phyloP scores from a whole-genome alignment of 2,113 vertebrate species.

The Cheilinus undulatus region DNA sequence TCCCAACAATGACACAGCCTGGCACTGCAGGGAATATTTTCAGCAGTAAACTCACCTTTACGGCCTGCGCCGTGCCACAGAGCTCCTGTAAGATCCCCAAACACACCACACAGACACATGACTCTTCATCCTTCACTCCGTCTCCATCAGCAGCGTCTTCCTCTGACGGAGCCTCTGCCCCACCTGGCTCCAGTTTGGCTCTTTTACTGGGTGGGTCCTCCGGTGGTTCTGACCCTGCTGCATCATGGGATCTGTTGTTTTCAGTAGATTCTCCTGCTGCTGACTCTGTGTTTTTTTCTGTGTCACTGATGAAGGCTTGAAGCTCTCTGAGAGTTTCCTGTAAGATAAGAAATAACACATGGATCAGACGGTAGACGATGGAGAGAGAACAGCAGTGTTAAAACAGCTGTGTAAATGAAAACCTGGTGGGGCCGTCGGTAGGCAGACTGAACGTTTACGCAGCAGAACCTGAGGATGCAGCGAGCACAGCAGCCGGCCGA shows the following conservation, averaged over 20 bases:
- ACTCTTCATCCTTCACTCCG: neutral
- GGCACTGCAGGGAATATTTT: neutral
- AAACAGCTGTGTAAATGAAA: neutral
- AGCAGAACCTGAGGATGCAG: slow-evolving; percentile 94
- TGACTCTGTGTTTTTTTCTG: slow-evolving; percentile 46
- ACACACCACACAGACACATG: slow-evolving; percentile 87
- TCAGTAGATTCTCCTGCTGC: slow-evolving; percentile 14
- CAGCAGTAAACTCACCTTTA: slow-evolving; percentile 83
- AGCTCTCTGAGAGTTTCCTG: slow-evolving; percentile 88
- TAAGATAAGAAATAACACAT: slow-evolving; percentile 15
- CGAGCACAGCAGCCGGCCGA: slow-evolving; percentile 89
- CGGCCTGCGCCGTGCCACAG: slow-evolving; percentile 84
- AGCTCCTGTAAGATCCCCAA: slow-evolving; percentile 93
- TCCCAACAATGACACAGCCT: neutral
- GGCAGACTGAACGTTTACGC: slow-evolving; percentile 82
- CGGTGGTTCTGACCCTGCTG: slow-evolving; percentile 16
- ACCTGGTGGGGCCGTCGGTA: slow-evolving; percentile 89
- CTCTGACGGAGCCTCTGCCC: neutral
- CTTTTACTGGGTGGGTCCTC: slow-evolving; percentile 87
- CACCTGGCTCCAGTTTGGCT: slow-evolving; percentile 77
- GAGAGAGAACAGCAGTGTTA: neutral
- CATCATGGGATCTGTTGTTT: slow-evolving; percentile 54
- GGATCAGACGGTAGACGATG: neutral
- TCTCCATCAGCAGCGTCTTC: neutral
- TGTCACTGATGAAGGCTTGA: slow-evolving; percentile 79